These are phyloP conservation scores for Rattus rattus DNA, from an alignment of 2,113 vertebrate genomes.

Conservation along the genomic window DNA sequence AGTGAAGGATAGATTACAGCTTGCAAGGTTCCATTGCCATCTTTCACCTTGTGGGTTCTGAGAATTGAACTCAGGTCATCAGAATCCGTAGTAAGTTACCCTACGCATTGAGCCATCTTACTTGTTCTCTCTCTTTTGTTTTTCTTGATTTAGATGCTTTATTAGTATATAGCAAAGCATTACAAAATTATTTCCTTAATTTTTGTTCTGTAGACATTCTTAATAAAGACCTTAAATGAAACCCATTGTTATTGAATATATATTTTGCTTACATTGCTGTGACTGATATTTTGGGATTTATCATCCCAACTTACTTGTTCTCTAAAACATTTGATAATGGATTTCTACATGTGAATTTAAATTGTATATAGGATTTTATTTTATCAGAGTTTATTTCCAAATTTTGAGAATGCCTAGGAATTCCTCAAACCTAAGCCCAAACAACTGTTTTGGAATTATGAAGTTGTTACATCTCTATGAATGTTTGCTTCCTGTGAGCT, in stretches of 20 bases:
- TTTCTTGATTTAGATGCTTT: neutral
- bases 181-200: neutral
- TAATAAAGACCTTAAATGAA: neutral
- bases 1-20: neutral
- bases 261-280: too few species aligned
- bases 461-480: conserved; percentile 34
- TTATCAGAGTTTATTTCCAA: neutral
- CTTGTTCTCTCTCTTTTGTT: too few species aligned
- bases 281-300: neutral
- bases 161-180: neutral
- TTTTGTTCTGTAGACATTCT: neutral
- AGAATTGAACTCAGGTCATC: neutral
- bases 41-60: neutral
- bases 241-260: neutral
- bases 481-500: conserved; percentile 3
- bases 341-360: conserved; percentile 28
- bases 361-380: neutral
- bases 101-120: neutral
- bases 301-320: neutral
- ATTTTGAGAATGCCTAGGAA: neutral
- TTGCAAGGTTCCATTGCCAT: neutral
- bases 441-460: conserved; percentile 16
- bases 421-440: neutral
- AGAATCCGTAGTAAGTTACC: neutral
- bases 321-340: neutral